phyloP scores from a whole-genome alignment of 2,797 vertebrate species.

The Spea hammondii region DNA sequence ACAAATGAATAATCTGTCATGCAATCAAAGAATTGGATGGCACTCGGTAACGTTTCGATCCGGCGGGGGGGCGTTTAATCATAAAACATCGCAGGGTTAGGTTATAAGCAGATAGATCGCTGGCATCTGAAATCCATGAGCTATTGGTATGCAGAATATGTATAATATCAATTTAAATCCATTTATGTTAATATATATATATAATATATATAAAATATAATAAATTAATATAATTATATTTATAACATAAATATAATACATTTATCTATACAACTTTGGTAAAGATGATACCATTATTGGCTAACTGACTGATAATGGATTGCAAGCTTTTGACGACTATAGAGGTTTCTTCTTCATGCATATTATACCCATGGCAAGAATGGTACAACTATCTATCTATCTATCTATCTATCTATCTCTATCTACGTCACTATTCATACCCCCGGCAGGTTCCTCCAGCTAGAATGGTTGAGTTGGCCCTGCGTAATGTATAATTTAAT shows the following conservation, averaged over 20 bases:
- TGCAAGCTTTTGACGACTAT: no score
- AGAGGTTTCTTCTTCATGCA: no score
- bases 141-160: slow-evolving; percentile 43
- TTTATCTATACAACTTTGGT: not conserved
- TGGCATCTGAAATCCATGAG: slow-evolving; percentile 33
- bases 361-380: no score
- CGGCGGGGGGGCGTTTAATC: slow-evolving; percentile 28
- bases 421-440: no score
- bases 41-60: slow-evolving; percentile 21
- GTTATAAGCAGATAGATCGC: not conserved
- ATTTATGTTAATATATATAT: not conserved
- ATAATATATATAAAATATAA: no score
- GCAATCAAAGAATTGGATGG: slow-evolving; percentile 51
- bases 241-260: no score
- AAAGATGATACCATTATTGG: not conserved
- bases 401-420: no score
- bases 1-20: slow-evolving; percentile 53
- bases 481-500: no score
- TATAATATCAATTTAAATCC: slow-evolving; percentile 27
- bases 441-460: no score
- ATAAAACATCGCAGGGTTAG: slow-evolving; percentile 17
- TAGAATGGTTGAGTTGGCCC: no score
- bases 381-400: no score
- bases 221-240: no score
- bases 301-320: not conserved